Conservation (phyloP, 2,888 invertebrate genomes). For the Oasisia sp. region DNA sequence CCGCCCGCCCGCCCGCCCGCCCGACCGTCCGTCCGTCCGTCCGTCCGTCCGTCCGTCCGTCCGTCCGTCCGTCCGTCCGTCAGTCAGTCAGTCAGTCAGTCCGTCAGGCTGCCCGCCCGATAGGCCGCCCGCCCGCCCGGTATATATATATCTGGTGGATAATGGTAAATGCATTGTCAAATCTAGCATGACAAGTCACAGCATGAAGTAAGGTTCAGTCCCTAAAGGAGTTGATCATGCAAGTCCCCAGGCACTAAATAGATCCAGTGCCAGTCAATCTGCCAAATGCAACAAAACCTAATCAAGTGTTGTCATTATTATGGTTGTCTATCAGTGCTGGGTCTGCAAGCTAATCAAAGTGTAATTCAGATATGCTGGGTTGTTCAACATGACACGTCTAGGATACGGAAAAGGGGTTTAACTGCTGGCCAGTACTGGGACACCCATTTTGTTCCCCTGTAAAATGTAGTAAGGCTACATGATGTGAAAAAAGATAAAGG, state of each 20-base stretch:
- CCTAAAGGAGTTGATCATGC: background rate
- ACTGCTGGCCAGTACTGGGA: too few relatives aligned
- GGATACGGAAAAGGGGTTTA: too few relatives aligned
- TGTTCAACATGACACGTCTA: background rate
- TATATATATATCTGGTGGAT: background rate
- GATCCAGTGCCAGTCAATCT: background rate
- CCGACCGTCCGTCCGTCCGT: too few relatives aligned
- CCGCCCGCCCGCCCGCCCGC: too few relatives aligned
- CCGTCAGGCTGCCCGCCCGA: too few relatives aligned
- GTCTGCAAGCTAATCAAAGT: background rate
- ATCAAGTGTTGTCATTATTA: background rate
- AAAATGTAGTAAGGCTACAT: too few relatives aligned
- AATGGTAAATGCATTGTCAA: background rate
- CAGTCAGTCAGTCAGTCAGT: too few relatives aligned
- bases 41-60: too few relatives aligned
- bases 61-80: too few relatives aligned
- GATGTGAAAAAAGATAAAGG: too few relatives aligned
- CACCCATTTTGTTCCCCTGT: too few relatives aligned
- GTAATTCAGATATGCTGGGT: background rate
- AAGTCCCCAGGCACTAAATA: background rate
- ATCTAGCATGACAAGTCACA: background rate
- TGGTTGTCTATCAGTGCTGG: background rate
- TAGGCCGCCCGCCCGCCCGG: too few relatives aligned
- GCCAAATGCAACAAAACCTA: background rate
- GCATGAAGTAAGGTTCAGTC: background rate